These are phyloP conservation scores for Caradrina clavipalpis DNA, from an alignment of 2,888 invertebrate genomes.

Conservation along the genomic window DNA sequence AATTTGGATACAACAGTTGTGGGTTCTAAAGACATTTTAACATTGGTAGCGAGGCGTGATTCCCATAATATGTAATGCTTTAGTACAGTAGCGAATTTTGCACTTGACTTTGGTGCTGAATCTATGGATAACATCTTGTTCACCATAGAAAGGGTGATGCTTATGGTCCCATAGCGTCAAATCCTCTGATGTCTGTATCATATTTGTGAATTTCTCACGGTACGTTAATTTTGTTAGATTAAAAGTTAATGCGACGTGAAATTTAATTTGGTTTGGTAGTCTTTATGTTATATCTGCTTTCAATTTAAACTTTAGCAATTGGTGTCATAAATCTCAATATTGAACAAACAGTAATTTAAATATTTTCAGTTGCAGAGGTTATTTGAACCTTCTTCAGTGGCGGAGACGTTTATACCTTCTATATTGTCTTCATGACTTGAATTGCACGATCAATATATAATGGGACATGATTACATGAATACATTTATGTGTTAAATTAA, in stretches of 20 bases:
- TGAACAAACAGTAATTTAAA: constrained; percentile 5
- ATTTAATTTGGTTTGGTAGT: constrained; percentile 57
- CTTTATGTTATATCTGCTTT: constrained; percentile 35
- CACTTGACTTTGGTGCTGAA: constrained; percentile 83
- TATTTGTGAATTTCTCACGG: constrained; percentile 81
- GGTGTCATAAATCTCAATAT: constrained; percentile 13
- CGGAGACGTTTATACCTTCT: too few relatives aligned
- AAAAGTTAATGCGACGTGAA: constrained; percentile 74
- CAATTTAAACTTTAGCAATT: constrained; percentile 34
- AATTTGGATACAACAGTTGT: constrained; percentile 25
- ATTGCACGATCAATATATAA: too few relatives aligned
- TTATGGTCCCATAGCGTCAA: constrained; percentile 62
- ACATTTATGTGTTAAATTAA: too few relatives aligned
- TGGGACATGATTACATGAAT: too few relatives aligned
- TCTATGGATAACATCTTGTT: constrained; percentile 87
- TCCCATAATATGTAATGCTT: constrained; percentile 87
- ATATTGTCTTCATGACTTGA: too few relatives aligned
- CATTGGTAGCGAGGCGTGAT: constrained; percentile 80
- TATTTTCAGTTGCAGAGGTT: neutral
- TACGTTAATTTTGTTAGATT: constrained; percentile 70
- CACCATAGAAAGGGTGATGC: constrained; percentile 60
- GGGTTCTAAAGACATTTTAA: constrained; percentile 61
- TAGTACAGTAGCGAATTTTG: constrained; percentile 85
- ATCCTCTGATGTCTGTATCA: constrained; percentile 70
- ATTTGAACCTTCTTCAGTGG: neutral